These are phyloP conservation scores for Ectropis crepuscularia DNA, from an alignment of 2,888 invertebrate genomes.

Conservation along the genomic window DNA sequence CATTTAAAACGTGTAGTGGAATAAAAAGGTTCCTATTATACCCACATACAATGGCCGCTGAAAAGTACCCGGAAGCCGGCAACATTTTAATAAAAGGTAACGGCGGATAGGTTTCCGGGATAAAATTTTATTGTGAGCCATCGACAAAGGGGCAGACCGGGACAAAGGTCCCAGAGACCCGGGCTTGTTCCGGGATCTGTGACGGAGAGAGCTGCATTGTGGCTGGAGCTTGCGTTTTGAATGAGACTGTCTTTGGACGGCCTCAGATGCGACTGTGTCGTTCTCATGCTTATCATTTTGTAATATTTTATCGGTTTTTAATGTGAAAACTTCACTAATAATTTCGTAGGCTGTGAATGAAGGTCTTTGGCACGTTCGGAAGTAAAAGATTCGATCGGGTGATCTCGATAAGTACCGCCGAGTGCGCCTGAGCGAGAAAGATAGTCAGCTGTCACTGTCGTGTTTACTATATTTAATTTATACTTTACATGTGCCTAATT, in stretches of 20 bases:
- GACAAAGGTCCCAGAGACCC: conserved; percentile 47
- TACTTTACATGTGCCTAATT: too few species aligned
- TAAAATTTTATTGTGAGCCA: conserved; percentile 80
- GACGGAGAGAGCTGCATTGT: conserved; percentile 51
- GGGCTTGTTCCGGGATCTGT: conserved; percentile 50
- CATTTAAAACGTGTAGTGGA: conserved; percentile 73
- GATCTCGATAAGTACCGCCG: too few species aligned
- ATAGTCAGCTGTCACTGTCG: too few species aligned
- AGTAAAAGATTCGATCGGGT: too few species aligned
- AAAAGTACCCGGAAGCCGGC: conserved; percentile 77
- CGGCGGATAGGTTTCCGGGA: conserved; percentile 80
- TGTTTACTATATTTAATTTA: too few species aligned
- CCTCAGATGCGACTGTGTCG: too few species aligned
- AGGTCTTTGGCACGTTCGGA: too few species aligned
- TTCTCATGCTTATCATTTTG: too few species aligned
- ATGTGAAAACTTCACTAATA: too few species aligned
- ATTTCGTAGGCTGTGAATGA: too few species aligned
- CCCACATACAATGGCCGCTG: conserved; percentile 70
- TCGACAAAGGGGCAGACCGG: conserved; percentile 71
- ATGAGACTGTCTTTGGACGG: conserved; percentile 25
- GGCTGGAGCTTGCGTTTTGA: conserved; percentile 23
- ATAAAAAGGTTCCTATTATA: conserved; percentile 80
- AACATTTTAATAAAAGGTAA: conserved; percentile 83
- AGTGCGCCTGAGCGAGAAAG: too few species aligned
- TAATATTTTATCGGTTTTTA: too few species aligned